Base-by-base conservation (phyloP, 2,113 vertebrate genomes). In the Opisthocomus hoazin region DNA sequence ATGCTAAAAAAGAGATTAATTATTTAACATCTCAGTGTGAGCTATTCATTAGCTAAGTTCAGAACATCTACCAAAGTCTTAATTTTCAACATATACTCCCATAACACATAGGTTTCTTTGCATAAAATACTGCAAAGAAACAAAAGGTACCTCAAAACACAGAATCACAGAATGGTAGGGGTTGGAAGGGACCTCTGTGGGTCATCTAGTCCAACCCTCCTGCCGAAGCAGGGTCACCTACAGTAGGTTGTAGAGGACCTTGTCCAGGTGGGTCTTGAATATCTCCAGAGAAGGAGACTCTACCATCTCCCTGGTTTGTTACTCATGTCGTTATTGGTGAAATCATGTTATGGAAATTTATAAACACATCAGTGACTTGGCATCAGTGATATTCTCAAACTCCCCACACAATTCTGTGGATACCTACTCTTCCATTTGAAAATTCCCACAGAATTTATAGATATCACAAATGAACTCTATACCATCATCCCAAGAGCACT, bases 31-130 rank as follows among this genome's bases (percentile, higher is more conserved):
- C 46, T 85, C n/a, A 45, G 73, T 57, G 26, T 36, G 73, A 91
- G 6, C 63, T 87, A n/a, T 94, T 81, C 36, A 88, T 94, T 95
- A 71, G 48, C 92, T 95, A 87, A 74, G 22, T 75, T 80, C 39
- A 90, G 66, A 74, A 89, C 34, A 36, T 74, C 64, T 91, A 91
- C 26, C 46, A 39, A 63, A 60, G 17, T n/a, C 36, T 53, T 79
- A 9, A 74, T 90, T 97, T 95, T 61, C 41, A 83, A 61, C 41
- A 22, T 68, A 19, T 80, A n/a, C 21, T 75, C 70, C 10, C 39
- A 29, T 86, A 37, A 74, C 68, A 37, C 39, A 51, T 93, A 65
- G 11, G 5, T 69, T 63, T 89, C 51, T 79, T 95, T 88, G 46
- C 69, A 79, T 64, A 63, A 93, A 92, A 57, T 19, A 71, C 6